Evolutionary conservation across 2,888 invertebrate species (phyloP), one percentile per base, ranked within the genome.

Genomic region (Gari tellinella): DNA sequence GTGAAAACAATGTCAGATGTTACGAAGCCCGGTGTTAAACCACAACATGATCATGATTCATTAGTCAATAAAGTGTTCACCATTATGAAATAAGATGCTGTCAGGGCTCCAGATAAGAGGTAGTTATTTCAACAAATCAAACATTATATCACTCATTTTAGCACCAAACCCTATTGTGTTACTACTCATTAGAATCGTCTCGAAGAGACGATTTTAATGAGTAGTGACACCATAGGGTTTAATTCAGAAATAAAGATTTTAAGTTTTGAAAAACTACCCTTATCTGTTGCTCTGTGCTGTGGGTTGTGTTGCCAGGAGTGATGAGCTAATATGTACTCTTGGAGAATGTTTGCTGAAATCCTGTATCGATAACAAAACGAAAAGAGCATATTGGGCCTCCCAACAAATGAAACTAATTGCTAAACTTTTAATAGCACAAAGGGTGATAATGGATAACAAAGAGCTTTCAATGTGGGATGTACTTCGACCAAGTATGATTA

Each of bases 21-120:
- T 17, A 21, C 26, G 5, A 58, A 51, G 25, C n/a, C n/a, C n/a
- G 66, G 58, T 7, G 23, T 31, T 8, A 14, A 26, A 26, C n/a
- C 31, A 17, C 7, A 17, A 8, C 37, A 43, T 56, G 40, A 41
- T 15, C 17, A 21, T 40, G 37, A 57, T 37, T 5, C 15, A 25
- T 26, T 67, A 26, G 25, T 61, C 12, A 61, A 49, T 10, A 62
- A 62, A 49, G 68, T 62, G 14, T 68, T 62, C n/a, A 62, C 62
- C 10, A 68, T 62, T n/a, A 68, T 68, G 55, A 49, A 10, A 41
- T 38, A 3, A 5, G 68, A 68, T n/a, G n/a, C n/a, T n/a, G n/a
- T n/a, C n/a, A n/a, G n/a, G n/a, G n/a, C n/a, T n/a, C n/a, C n/a
- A n/a, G n/a, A n/a, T n/a, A n/a, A n/a, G n/a, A n/a, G n/a, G n/a